These are phyloP conservation scores for Sminthurides bifidus DNA, from an alignment of 1,140 invertebrate genomes.

Conservation along the genomic window DNA sequence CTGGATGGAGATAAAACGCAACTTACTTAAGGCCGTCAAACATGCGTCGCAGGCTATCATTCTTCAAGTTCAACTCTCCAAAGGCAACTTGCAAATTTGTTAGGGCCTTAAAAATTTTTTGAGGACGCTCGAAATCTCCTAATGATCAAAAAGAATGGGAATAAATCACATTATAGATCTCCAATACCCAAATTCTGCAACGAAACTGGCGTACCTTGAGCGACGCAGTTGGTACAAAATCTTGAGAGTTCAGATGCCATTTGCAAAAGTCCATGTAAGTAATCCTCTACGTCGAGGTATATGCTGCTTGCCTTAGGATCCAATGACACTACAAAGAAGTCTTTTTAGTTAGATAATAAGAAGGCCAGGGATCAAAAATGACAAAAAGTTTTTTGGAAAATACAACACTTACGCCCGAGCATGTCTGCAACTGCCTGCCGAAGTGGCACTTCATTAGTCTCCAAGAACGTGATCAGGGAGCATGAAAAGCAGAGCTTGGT, in stretches of 20 bases:
- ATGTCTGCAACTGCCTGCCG: conserved; percentile 64
- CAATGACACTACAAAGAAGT: neutral
- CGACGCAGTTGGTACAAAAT: conserved; percentile 77
- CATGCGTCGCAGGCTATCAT: conserved; percentile 71
- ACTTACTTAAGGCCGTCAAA: conserved; percentile 68
- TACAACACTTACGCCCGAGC: conserved; percentile 52
- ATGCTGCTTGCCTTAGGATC: conserved; percentile 46
- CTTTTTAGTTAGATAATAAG: neutral
- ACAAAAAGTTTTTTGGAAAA: neutral
- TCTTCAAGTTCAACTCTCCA: conserved; percentile 76
- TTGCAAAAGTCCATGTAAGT: conserved; percentile 66
- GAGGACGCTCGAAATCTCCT: conserved; percentile 65
- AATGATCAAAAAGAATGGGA: neutral
- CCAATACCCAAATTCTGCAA: neutral
- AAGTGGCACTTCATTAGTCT: conserved; percentile 57
- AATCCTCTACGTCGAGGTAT: conserved; percentile 82
- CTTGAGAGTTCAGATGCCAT: conserved; percentile 70
- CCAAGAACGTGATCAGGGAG: conserved; percentile 65
- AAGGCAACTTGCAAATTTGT: conserved; percentile 78
- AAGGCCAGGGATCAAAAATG: neutral
- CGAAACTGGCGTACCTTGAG: conserved; percentile 38
- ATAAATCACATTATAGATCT: neutral
- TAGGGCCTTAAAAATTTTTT: conserved; percentile 73
- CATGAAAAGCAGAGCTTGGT: conserved; percentile 65
- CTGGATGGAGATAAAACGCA: neutral